Percentiles rank a stretch among this genome's conserved stretches.
phyloP scores from a whole-genome alignment of 2,888 invertebrate genomes.

The Cremastobaeus sp. region DNA sequence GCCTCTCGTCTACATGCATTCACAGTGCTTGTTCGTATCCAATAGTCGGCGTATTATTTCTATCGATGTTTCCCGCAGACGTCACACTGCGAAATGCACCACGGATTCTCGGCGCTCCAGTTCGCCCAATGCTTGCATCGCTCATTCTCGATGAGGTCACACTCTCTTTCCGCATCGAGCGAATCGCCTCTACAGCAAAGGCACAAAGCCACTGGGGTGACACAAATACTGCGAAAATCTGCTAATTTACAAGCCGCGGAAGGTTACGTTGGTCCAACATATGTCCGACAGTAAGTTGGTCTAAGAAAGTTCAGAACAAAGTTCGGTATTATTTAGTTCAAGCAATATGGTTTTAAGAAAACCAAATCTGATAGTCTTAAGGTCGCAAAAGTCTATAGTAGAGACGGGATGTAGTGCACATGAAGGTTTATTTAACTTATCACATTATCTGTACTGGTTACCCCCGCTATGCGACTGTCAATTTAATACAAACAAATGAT shows the following conservation, averaged over 20 bases:
- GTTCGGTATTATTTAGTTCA: too few relatives aligned
- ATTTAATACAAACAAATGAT: too few relatives aligned
- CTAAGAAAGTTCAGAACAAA: too few relatives aligned
- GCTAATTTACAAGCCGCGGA: not conserved
- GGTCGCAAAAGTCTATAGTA: too few relatives aligned
- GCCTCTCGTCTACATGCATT: conserved; percentile 66
- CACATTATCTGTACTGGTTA: too few relatives aligned
- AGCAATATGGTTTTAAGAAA: too few relatives aligned
- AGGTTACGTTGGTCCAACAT: not conserved
- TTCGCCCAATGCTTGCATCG: conserved; percentile 34
- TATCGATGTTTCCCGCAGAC: conserved; percentile 64
- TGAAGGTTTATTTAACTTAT: too few relatives aligned
- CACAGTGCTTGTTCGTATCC: conserved; percentile 57
- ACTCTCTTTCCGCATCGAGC: conserved; percentile 25
- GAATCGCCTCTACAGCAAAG: conserved; percentile 27
- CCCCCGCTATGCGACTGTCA: too few relatives aligned
- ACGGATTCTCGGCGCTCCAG: conserved; percentile 31
- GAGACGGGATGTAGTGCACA: too few relatives aligned
- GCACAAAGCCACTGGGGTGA: conserved; percentile 32
- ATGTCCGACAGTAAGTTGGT: too few relatives aligned
- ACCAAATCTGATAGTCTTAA: too few relatives aligned
- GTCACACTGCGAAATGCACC: conserved; percentile 22
- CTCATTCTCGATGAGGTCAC: conserved; percentile 43
- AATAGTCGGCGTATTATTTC: conserved; percentile 68
- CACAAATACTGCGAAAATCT: conserved; percentile 14